These are phyloP conservation scores for Acanthis flammea DNA, from an alignment of 2,797 vertebrate genomes.

Conservation along the genomic window DNA sequence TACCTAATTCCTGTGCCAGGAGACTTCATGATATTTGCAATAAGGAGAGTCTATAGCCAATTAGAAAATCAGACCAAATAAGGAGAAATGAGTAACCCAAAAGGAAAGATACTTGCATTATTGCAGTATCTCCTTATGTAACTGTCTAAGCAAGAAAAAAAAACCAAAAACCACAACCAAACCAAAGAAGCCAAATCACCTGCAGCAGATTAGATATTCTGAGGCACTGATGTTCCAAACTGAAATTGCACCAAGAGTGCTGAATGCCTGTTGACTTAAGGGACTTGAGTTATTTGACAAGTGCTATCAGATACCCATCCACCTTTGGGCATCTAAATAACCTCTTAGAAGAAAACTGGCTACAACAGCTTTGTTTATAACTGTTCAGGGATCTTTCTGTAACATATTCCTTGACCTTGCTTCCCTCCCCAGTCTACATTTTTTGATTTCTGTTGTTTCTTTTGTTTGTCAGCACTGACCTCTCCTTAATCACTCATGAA, in stretches of 20 bases:
- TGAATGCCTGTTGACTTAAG: not conserved
- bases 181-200: not conserved
- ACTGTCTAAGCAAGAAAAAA: not conserved
- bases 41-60: not conserved
- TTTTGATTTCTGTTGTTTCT: not conserved
- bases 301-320: not conserved
- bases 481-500: not conserved
- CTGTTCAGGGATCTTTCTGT: not conserved
- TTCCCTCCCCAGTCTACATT: not conserved
- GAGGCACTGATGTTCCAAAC: not conserved
- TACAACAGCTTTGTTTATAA: not conserved
- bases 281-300: not conserved
- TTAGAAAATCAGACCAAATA: not conserved
- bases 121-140: fast-evolving
- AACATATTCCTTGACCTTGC: not conserved
- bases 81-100: not conserved
- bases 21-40: not conserved
- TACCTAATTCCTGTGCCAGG: not conserved
- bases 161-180: not conserved
- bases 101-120: not conserved
- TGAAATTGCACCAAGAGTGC: not conserved
- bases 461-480: not conserved
- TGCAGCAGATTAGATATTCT: not conserved
- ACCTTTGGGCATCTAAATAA: not conserved
- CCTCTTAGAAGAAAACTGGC: not conserved